These are phyloP conservation scores for Cinara cedri DNA, from an alignment of 2,888 invertebrate species.

Conservation along the genomic window DNA sequence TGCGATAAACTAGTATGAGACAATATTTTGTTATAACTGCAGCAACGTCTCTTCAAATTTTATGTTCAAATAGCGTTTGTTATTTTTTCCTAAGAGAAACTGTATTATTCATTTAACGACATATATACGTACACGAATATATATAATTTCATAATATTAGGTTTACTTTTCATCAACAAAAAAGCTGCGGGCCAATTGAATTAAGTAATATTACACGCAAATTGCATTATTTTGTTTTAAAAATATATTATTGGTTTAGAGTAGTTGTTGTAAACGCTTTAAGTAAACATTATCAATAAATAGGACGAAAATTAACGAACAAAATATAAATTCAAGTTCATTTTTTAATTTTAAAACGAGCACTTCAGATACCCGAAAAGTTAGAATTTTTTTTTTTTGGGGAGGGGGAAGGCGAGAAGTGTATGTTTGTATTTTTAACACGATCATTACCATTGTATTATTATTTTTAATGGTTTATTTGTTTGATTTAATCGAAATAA, in stretches of 20 bases:
- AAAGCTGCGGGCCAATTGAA: neutral
- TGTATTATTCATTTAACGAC: no score
- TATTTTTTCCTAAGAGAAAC: no score
- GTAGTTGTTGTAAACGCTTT: neutral
- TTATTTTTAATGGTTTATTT: neutral
- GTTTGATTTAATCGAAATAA: neutral
- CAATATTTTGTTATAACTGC: no score
- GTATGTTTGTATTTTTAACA: neutral
- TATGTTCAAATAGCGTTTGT: no score
- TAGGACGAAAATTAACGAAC: no score
- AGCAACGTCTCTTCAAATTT: no score
- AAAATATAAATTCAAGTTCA: no score
- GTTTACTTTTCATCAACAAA: neutral
- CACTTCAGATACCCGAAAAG: neutral
- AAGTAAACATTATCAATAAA: constrained; percentile 1
- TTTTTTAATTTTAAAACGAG: neutral
- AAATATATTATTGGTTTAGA: neutral
- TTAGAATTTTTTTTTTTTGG: neutral
- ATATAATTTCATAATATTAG: neutral
- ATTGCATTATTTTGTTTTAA: neutral
- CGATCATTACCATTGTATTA: neutral
- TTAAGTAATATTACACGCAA: neutral
- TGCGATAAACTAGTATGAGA: no score
- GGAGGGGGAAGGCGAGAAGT: no score
- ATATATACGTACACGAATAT: no score